Base-by-base conservation (phyloP, 2,888 invertebrate species). In the Lycaena phlaeas region DNA sequence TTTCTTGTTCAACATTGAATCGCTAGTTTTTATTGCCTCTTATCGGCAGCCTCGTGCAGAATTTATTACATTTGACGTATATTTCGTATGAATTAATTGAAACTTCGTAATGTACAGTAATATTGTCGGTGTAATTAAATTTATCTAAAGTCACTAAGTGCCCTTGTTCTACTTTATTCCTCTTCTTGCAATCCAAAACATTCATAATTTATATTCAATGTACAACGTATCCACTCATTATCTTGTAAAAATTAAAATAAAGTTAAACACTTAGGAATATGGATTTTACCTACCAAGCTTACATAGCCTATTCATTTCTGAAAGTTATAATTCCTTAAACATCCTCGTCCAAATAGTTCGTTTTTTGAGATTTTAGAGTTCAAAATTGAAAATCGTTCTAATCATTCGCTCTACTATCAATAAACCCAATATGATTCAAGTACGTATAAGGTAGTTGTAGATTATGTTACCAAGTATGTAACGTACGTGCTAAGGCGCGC, bases 401-500 rank as follows among this genome's bases (percentile, higher is more conserved):
- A n/a, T n/a, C n/a, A n/a, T n/a, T n/a, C 22, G 34, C 12, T 34
- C 34, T 34, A 34, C 18, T 34, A 18, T 22, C 2, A 34, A 22
- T 12, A 11, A n/a, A 18, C 12, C 18, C 34, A 34, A 18, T 34
- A 34, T 18, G 18, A 10, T 18, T 7, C 12, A 12, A 34, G 18
- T 38, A 41, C 17, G 12, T 41, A 38, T 12, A 36, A 41, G 41
- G 31, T 31, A 37, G 18, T 41, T 34, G 34, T 34, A 34, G 34
- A 38, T 38, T 38, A 40, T 40, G 40, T 42, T 38, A 36, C 26
- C 41, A 18, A 38, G 40, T 41, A 50, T 43, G 49, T 50, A 45
- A 42, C 31, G 43, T 36, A 44, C 38, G 39, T 44, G 44, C 43
- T 30, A 22, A 45, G 54, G 54, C 53, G 53, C 51, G 48, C 48